Evolutionary conservation across 2,888 invertebrate genomes (phyloP).

Genomic region (Synergus gifuensis): DNA sequence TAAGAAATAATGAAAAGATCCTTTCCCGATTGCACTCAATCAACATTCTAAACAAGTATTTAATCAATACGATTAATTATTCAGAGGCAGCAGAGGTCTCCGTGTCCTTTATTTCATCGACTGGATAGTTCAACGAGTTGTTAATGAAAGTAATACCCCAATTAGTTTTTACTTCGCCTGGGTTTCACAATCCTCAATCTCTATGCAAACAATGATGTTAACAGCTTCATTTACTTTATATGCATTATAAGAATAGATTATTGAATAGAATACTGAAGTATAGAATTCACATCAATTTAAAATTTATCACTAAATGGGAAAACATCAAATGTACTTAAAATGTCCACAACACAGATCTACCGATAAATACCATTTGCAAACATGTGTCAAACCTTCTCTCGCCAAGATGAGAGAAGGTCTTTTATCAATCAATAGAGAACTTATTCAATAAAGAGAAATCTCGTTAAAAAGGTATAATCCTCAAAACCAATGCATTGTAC

Average conservation of each 20-base stretch:
- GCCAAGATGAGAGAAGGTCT: neutral
- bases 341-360: neutral
- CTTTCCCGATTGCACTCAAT: neutral
- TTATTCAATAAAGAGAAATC: constrained; percentile 46
- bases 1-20: neutral
- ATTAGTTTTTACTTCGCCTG: neutral
- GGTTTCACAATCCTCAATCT: constrained; percentile 5
- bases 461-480: constrained; percentile 50
- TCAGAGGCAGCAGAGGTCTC: neutral
- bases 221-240: neutral
- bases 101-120: neutral
- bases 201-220: neutral
- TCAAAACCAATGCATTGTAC: constrained; percentile 46
- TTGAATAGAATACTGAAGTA: no score
- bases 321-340: no score
- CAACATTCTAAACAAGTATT: neutral
- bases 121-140: constrained; percentile 9
- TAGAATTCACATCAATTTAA: neutral
- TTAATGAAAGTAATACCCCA: constrained; percentile 33
- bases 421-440: constrained; percentile 45
- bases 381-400: neutral
- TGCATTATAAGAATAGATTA: neutral
- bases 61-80: constrained; percentile 33
- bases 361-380: neutral
- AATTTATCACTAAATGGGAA: neutral